These are phyloP conservation scores for Rhopalosiphum padi DNA, from an alignment of 1,140 invertebrate species.

Conservation along the genomic window DNA sequence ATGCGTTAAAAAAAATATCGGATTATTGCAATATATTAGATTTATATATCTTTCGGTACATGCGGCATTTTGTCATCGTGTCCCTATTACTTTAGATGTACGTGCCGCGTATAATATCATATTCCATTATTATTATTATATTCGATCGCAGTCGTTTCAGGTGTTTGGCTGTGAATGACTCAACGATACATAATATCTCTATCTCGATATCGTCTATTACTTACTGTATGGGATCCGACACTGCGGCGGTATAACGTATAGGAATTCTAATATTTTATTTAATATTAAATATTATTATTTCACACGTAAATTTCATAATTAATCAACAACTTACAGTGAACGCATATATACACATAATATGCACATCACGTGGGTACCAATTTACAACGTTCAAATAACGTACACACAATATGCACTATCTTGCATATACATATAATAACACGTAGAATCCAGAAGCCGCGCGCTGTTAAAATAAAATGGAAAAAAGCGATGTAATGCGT, in stretches of 20 bases:
- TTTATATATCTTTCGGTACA: background rate
- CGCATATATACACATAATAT: too few relatives aligned
- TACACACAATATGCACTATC: background rate
- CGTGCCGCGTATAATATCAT: background rate
- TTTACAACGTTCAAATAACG: background rate
- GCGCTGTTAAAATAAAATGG: background rate
- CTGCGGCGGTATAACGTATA: background rate
- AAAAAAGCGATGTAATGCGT: background rate
- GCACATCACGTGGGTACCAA: background rate
- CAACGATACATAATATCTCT: background rate
- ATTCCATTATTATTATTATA: background rate
- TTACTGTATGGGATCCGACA: background rate
- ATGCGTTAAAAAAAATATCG: constrained; percentile 4
- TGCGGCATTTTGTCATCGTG: background rate
- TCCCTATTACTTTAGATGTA: background rate
- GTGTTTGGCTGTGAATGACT: background rate
- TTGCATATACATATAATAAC: background rate
- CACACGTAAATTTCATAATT: background rate
- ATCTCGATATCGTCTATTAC: background rate
- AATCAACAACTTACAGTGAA: background rate
- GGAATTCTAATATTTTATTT: background rate
- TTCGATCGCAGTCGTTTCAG: background rate
- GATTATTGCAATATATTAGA: background rate
- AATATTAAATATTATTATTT: background rate
- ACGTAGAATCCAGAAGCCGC: background rate